phyloP scores from a whole-genome alignment of 2,113 vertebrate species.

The Origma solitaria region DNA sequence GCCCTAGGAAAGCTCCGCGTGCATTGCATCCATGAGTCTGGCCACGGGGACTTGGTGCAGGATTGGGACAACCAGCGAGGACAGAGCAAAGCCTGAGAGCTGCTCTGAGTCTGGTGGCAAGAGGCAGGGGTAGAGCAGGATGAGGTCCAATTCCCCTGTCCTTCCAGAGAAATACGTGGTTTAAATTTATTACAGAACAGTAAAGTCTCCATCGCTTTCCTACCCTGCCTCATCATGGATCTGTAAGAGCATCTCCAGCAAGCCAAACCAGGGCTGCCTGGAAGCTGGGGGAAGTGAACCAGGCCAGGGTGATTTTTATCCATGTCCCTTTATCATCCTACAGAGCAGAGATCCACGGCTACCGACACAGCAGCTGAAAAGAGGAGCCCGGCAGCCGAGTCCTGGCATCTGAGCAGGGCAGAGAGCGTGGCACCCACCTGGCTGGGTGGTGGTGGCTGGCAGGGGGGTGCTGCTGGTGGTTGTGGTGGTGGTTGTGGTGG shows the following conservation, averaged over 20 bases:
- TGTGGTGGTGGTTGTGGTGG: background rate
- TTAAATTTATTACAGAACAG: background rate
- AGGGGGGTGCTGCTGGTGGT: background rate
- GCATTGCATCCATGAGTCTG: background rate
- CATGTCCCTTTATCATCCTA: background rate
- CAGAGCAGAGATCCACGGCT: background rate
- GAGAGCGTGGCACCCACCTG: conserved; percentile 64
- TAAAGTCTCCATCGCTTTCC: background rate
- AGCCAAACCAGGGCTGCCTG: background rate
- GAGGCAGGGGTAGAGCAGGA: background rate
- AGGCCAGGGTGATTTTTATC: conserved; percentile 41
- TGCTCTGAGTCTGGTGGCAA: background rate
- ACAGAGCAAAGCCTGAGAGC: background rate
- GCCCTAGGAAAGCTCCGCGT: background rate
- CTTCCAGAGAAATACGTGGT: rapidly evolving
- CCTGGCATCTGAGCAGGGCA: background rate
- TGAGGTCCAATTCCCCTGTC: background rate
- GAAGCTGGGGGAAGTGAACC: background rate
- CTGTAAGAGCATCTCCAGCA: background rate
- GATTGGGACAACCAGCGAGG: background rate
- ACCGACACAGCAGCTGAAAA: rapidly evolving
- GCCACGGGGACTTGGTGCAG: background rate
- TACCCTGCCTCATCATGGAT: background rate
- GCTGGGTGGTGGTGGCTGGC: conserved; percentile 20
- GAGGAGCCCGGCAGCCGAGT: rapidly evolving